Conservation (phyloP, 1,140 invertebrate species). For the Solenopsis invicta region DNA sequence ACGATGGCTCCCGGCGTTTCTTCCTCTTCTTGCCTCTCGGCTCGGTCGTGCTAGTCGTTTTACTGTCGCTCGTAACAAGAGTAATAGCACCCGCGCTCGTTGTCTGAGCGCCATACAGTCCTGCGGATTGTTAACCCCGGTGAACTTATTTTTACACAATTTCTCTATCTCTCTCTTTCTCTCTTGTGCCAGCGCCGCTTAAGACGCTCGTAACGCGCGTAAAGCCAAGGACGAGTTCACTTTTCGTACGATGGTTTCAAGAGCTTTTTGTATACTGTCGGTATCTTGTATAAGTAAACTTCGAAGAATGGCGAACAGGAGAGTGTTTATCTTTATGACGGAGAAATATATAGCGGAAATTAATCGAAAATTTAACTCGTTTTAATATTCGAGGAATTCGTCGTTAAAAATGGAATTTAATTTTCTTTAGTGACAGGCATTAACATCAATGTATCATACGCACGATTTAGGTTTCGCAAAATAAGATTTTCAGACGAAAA, state of each 20-base stretch:
- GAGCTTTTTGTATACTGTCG: conserved; percentile 27
- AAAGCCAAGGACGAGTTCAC: conserved; percentile 41
- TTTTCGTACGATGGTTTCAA: conserved; percentile 33
- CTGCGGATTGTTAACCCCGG: conserved; percentile 61
- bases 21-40: conserved; percentile 42
- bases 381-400: not conserved
- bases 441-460: not conserved
- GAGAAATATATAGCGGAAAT: not conserved
- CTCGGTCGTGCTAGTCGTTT: conserved; percentile 46
- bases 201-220: conserved; percentile 53
- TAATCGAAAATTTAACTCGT: not conserved
- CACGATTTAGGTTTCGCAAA: not conserved
- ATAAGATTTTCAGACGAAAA: not conserved
- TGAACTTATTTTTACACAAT: conserved; percentile 66
- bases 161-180: not conserved
- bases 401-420: not conserved
- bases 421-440: not conserved
- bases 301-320: conserved; percentile 14
- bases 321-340: not conserved
- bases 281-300: conserved; percentile 43
- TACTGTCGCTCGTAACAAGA: conserved; percentile 63
- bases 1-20: conserved; percentile 46
- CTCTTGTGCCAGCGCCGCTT: conserved; percentile 48
- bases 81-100: conserved; percentile 63
- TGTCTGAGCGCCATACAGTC: conserved; percentile 62